Percentiles rank a stretch among this genome's conserved stretches.
Evolutionary conservation across 2,888 invertebrate genomes (phyloP).

Genomic region (Thera obeliscata): DNA sequence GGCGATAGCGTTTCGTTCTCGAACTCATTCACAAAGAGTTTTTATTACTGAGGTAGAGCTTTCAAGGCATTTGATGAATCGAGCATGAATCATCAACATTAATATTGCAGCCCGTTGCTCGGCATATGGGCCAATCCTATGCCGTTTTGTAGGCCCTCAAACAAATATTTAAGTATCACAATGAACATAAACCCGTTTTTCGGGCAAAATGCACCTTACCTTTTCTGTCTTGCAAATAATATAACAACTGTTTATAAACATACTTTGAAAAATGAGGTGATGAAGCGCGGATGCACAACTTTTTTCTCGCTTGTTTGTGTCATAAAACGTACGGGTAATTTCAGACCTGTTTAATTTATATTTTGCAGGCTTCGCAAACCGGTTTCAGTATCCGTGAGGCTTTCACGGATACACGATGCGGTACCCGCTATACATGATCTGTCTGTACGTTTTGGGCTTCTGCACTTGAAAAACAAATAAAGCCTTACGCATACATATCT

Average conservation of each 20-base stretch:
- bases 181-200: slow-evolving; percentile 20
- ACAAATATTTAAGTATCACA: slow-evolving; percentile 11
- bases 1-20: too few species aligned
- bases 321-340: slow-evolving; percentile 74
- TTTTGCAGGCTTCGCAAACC: slow-evolving; percentile 58
- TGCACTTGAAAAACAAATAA: slow-evolving; percentile 36
- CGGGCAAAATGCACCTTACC: slow-evolving; percentile 34
- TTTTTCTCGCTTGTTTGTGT: slow-evolving; percentile 62
- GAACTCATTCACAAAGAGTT: too few species aligned
- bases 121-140: not conserved
- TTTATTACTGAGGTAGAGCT: too few species aligned
- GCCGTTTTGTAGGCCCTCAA: too few species aligned
- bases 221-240: slow-evolving; percentile 42
- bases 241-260: slow-evolving; percentile 45
- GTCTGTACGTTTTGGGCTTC: slow-evolving; percentile 46
- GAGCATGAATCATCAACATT: too few species aligned
- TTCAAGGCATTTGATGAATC: too few species aligned
- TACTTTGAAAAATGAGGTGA: slow-evolving; percentile 51
- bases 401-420: slow-evolving; percentile 40
- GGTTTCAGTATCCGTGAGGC: slow-evolving; percentile 61
- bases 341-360: slow-evolving; percentile 71
- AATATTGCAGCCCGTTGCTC: too few species aligned
- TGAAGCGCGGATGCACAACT: slow-evolving; percentile 59
- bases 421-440: slow-evolving; percentile 8
- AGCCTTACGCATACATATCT: slow-evolving; percentile 7